A percentile compares a stretch with the other conserved stretches of the same genome.
Conservation (phyloP, 2,797 vertebrate genomes). For the Odontamblyopus rebecca region DNA sequence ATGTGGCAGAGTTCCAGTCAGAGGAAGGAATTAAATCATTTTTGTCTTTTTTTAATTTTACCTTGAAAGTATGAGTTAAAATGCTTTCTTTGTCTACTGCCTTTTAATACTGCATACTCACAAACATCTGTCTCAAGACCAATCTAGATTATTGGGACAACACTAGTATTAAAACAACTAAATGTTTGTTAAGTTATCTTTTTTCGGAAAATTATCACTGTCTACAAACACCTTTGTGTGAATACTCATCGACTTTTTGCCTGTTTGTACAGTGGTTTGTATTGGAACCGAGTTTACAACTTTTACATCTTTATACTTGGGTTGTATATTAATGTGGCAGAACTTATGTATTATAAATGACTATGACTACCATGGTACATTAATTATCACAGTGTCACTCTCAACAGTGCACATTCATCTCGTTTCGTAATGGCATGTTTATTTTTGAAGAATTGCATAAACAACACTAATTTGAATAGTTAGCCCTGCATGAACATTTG, state of each 20-base stretch:
- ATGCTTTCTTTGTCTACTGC: constrained; percentile 53
- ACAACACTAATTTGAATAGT: background rate
- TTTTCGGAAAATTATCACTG: constrained; percentile 30
- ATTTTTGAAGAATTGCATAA: constrained; percentile 3
- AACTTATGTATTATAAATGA: constrained; percentile 61
- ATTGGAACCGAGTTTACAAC: constrained; percentile 75
- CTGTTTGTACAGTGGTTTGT: constrained; percentile 76
- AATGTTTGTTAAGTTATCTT: constrained; percentile 34
- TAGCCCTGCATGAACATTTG: constrained; percentile 6
- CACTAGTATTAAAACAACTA: constrained; percentile 27
- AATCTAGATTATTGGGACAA: constrained; percentile 20
- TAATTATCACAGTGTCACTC: constrained; percentile 32
- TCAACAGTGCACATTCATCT: constrained; percentile 10
- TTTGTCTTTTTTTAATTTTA: constrained; percentile 31
- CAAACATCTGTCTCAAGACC: constrained; percentile 30
- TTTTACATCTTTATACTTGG: constrained; percentile 78
- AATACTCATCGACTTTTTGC: constrained; percentile 63
- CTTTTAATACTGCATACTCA: constrained; percentile 43
- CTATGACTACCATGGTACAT: constrained; percentile 60
- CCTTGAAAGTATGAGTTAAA: constrained; percentile 36
- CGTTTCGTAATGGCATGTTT: constrained; percentile 2
- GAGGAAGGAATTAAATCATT: constrained; percentile 33
- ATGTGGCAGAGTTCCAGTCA: constrained; percentile 43
- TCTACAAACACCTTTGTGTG: constrained; percentile 46
- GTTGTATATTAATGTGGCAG: constrained; percentile 51